phyloP scores from a whole-genome alignment of 2,888 invertebrate species.

The Folsomia candida region DNA sequence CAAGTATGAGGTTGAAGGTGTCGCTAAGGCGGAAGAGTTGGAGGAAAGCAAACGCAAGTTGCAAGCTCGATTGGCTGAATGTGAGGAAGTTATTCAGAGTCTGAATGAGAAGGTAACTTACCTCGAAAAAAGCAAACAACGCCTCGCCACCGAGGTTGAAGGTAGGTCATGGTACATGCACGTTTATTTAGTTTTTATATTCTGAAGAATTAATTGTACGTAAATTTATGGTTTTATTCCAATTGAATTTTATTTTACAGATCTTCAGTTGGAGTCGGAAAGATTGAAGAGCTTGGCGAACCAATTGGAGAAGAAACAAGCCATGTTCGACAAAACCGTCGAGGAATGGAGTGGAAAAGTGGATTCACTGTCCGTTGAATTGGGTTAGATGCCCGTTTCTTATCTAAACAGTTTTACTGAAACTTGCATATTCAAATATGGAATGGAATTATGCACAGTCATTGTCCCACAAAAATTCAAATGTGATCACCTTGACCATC shows the following conservation, averaged over 20 bases:
- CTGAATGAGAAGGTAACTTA: not conserved
- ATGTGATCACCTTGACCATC: too few relatives aligned
- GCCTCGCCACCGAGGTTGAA: not conserved
- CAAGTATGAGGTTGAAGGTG: constrained; percentile 97
- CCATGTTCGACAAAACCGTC: not conserved
- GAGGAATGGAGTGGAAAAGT: not conserved
- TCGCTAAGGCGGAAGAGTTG: constrained; percentile 88
- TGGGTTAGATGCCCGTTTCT: too few relatives aligned
- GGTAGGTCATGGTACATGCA: too few relatives aligned
- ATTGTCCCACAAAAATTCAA: too few relatives aligned
- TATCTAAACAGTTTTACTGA: too few relatives aligned
- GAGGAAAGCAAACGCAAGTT: constrained; percentile 74
- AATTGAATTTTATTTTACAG: too few relatives aligned
- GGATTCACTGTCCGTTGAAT: not conserved
- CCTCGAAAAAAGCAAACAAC: not conserved
- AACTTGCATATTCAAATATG: too few relatives aligned
- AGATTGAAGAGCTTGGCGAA: not conserved
- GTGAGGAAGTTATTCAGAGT: not conserved
- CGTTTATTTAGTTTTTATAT: too few relatives aligned
- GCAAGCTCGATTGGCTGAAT: not conserved
- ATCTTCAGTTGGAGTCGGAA: constrained; percentile 56
- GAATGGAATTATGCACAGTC: too few relatives aligned
- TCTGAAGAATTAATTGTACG: too few relatives aligned
- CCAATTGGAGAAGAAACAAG: not conserved
- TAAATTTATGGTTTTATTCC: too few relatives aligned